These are phyloP conservation scores for Andrena haemorrhoa DNA, from an alignment of 2,888 invertebrate genomes.

Conservation along the genomic window DNA sequence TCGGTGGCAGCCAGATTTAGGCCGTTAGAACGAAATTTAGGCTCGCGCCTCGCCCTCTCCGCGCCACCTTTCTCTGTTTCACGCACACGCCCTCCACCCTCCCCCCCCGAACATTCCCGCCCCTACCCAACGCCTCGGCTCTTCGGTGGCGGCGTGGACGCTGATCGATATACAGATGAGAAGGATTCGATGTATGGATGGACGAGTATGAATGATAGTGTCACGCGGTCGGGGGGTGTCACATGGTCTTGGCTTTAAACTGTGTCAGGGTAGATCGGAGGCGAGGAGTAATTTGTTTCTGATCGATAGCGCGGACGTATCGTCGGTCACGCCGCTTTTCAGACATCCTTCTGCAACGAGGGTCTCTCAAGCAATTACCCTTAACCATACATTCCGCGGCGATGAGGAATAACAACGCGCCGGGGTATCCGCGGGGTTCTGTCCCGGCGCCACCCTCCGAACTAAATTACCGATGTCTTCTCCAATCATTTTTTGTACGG, in stretches of 20 bases:
- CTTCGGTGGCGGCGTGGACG: constrained; percentile 53
- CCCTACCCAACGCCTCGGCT: constrained; percentile 29
- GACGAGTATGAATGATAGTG: constrained; percentile 73
- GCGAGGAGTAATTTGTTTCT: constrained; percentile 56
- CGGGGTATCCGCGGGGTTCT: neutral
- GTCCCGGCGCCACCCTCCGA: neutral
- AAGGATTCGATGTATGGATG: constrained; percentile 67
- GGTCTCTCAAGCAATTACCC: neutral
- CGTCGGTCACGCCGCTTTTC: neutral
- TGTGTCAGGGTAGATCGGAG: constrained; percentile 59
- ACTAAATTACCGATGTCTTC: neutral
- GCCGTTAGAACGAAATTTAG: constrained; percentile 21
- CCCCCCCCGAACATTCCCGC: constrained; percentile 1
- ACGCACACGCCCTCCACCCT: neutral
- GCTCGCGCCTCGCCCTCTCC: constrained; percentile 20
- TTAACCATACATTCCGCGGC: constrained; percentile 5
- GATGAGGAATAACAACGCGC: neutral
- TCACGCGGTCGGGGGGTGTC: constrained; percentile 71
- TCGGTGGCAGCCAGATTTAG: neutral
- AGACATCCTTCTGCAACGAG: no score
- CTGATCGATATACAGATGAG: constrained; percentile 66
- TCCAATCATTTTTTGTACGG: neutral
- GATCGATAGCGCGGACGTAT: constrained; percentile 35
- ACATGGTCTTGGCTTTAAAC: constrained; percentile 66
- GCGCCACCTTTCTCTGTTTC: constrained; percentile 42